phyloP scores from a whole-genome alignment of 2,888 invertebrate genomes.

The Mythimna pallens region DNA sequence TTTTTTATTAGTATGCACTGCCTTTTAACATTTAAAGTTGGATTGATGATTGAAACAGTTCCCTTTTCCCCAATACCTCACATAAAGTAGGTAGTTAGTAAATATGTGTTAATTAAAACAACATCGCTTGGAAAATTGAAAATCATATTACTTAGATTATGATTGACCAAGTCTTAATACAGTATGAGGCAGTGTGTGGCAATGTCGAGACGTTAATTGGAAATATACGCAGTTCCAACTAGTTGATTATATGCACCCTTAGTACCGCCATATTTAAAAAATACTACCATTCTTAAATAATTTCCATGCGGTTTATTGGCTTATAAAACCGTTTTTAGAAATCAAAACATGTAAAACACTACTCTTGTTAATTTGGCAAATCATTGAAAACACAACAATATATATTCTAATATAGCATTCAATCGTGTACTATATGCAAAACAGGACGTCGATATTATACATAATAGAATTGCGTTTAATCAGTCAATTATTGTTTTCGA shows the following conservation, averaged over 20 bases:
- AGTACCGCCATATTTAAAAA: conserved; percentile 2
- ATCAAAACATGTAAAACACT: conserved; percentile 41
- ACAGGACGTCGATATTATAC: conserved; percentile 50
- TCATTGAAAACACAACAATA: conserved; percentile 50
- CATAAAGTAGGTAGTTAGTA: background rate
- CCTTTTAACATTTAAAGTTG: background rate
- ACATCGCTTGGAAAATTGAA: conserved; percentile 35
- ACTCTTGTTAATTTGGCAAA: conserved; percentile 50
- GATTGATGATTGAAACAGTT: background rate
- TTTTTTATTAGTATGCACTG: background rate
- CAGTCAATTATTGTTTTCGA: conserved; percentile 62
- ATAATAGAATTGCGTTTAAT: conserved; percentile 59
- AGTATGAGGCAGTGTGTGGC: conserved; percentile 30
- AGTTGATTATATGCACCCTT: conserved; percentile 8
- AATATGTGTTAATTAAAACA: conserved; percentile 29
- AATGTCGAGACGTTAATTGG: conserved; percentile 53
- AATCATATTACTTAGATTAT: conserved; percentile 25
- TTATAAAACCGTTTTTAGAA: conserved; percentile 24
- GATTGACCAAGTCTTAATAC: conserved; percentile 28
- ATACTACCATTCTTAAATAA: background rate
- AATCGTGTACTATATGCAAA: conserved; percentile 58
- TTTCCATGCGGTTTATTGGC: background rate
- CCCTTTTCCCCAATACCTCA: conserved; percentile 2
- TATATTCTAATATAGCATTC: conserved; percentile 55
- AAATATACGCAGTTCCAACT: conserved; percentile 30